These are phyloP conservation scores for Halocaridina rubra DNA, from an alignment of 2,888 invertebrate species.

Conservation along the genomic window DNA sequence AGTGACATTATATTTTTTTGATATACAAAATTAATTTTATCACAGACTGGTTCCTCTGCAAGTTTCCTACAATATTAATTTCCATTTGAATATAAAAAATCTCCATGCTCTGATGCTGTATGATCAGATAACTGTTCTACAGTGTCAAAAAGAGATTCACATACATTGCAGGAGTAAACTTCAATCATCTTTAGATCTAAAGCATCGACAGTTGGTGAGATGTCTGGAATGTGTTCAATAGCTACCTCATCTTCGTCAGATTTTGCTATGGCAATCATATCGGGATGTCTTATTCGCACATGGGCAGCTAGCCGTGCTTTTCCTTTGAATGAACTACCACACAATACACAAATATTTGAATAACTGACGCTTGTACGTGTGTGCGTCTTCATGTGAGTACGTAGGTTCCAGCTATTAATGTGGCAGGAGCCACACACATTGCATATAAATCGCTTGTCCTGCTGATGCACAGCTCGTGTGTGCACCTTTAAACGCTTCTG, in stretches of 20 bases:
- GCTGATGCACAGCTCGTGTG: conserved; percentile 41
- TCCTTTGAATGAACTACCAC: conserved; percentile 34
- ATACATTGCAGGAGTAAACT: conserved; percentile 33
- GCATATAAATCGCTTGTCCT: conserved; percentile 33
- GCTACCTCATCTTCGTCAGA: neutral
- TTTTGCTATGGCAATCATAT: neutral
- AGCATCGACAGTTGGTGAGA: neutral
- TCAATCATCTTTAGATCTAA: conserved; percentile 34
- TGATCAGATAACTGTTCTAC: conserved; percentile 21
- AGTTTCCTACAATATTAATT: neutral
- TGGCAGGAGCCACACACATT: conserved; percentile 33
- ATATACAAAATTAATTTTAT: too few species aligned
- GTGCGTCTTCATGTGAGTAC: conserved; percentile 42
- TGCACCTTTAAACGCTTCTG: conserved; percentile 40
- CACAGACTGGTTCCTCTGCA: too few species aligned
- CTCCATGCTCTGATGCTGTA: neutral
- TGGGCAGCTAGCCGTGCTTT: conserved; percentile 39
- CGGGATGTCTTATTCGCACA: conserved; percentile 24
- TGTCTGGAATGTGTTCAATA: conserved; percentile 36
- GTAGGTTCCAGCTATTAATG: conserved; percentile 47
- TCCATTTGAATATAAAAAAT: neutral
- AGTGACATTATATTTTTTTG: too few species aligned
- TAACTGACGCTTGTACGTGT: neutral
- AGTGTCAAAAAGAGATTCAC: conserved; percentile 33
- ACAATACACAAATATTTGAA: conserved; percentile 15